Conservation (phyloP, 2,113 vertebrate genomes). For the Alectura lathami region DNA sequence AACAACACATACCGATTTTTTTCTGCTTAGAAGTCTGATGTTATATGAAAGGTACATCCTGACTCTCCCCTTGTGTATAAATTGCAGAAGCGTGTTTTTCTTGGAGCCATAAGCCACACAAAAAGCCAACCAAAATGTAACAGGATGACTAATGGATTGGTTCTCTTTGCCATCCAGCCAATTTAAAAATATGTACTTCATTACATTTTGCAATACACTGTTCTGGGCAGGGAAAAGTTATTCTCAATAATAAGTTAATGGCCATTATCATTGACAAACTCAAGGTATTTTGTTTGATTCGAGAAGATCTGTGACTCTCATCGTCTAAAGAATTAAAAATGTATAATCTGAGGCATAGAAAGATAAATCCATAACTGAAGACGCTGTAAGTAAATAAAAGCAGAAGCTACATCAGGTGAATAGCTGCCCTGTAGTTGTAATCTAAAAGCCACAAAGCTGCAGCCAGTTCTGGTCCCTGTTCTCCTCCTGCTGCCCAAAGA, state of each 20-base stretch:
- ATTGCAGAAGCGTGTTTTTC: conserved; percentile 75
- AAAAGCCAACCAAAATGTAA: conserved; percentile 77
- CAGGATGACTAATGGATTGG: conserved; percentile 72
- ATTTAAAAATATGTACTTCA: conserved; percentile 61
- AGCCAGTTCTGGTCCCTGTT: background rate
- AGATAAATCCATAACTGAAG: background rate
- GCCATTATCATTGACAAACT: conserved; percentile 18
- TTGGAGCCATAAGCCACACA: conserved; percentile 68
- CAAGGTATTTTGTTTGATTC: conserved; percentile 16
- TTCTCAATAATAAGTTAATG: background rate
- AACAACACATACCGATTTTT: conserved; percentile 36
- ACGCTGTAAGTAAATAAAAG: background rate
- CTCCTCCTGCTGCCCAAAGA: background rate
- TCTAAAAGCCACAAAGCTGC: fast-evolving
- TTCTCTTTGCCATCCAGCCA: conserved; percentile 70
- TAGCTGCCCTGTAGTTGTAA: too few species aligned
- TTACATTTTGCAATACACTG: conserved; percentile 51
- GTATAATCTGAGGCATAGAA: background rate
- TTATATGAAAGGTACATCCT: conserved; percentile 70
- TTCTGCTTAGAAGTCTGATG: conserved; percentile 53
- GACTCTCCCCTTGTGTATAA: conserved; percentile 66
- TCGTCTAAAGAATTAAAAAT: background rate
- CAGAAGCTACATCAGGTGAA: background rate
- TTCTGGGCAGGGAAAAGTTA: conserved; percentile 42
- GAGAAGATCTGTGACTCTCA: background rate